Percentiles rank a stretch among this genome's conserved stretches.
Conservation (phyloP, 2,888 invertebrate genomes). For the Eustalomyia histrio region DNA sequence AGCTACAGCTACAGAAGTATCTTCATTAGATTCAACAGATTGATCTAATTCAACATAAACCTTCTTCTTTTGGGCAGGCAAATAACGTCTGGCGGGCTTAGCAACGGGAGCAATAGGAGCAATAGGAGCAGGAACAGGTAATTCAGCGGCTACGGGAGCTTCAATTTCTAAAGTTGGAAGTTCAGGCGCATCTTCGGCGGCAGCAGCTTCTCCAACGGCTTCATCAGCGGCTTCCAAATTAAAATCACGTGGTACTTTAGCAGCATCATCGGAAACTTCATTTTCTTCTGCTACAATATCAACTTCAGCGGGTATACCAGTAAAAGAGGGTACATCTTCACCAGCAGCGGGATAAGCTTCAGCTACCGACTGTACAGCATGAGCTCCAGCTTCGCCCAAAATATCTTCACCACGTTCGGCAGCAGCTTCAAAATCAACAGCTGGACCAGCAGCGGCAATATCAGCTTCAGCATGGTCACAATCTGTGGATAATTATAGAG, state of each 20-base stretch:
- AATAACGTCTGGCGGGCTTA: conserved; percentile 73
- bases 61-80: conserved; percentile 77
- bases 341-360: conserved; percentile 76
- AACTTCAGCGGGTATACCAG: conserved; percentile 55
- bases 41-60: conserved; percentile 76
- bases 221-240: conserved; percentile 72
- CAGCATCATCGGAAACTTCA: conserved; percentile 70
- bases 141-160: conserved; percentile 67
- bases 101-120: conserved; percentile 73
- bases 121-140: conserved; percentile 74
- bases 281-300: conserved; percentile 66
- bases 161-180: conserved; percentile 64
- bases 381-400: conserved; percentile 73
- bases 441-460: conserved; percentile 68
- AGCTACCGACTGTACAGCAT: conserved; percentile 75
- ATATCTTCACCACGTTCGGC: conserved; percentile 71
- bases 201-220: conserved; percentile 66
- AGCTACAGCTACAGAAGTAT: conserved; percentile 69
- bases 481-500: conserved; percentile 70
- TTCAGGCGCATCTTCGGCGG: conserved; percentile 57
- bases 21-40: conserved; percentile 72
- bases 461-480: conserved; percentile 76
- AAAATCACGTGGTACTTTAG: conserved; percentile 76
- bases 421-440: conserved; percentile 40
- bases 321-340: conserved; percentile 25